Percentiles rank a stretch among this genome's conserved stretches.
Conservation (phyloP, 2,888 invertebrate species). For the Sinopyrophorus schimmeli region DNA sequence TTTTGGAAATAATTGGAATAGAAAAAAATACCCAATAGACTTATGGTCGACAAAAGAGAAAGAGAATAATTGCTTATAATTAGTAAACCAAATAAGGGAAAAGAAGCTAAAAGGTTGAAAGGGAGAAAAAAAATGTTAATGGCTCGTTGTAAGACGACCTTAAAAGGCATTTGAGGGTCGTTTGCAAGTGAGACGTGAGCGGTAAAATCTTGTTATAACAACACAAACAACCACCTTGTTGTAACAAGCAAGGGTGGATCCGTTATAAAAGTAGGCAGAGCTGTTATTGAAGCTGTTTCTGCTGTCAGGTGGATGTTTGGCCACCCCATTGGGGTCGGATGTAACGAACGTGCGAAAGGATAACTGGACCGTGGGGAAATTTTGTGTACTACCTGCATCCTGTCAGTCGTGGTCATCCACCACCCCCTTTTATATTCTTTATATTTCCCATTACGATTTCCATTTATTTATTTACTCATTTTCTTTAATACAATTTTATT, state of each 20-base stretch:
- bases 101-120: too few relatives aligned
- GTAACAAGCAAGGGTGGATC: constrained; percentile 17
- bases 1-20: too few relatives aligned
- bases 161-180: too few relatives aligned
- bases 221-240: constrained; percentile 25
- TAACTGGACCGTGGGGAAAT: constrained; percentile 46
- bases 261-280: constrained; percentile 31
- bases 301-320: constrained; percentile 7
- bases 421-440: constrained; percentile 32
- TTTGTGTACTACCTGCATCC: constrained; percentile 44
- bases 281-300: constrained; percentile 30
- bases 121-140: too few relatives aligned
- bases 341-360: constrained; percentile 41
- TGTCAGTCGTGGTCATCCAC: constrained; percentile 31
- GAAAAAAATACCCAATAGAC: too few relatives aligned
- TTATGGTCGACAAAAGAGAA: too few relatives aligned
- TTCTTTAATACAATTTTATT: too few relatives aligned
- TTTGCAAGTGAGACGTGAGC: constrained; percentile 2
- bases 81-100: too few relatives aligned
- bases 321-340: constrained; percentile 31
- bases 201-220: constrained; percentile 15
- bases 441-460: too few relatives aligned
- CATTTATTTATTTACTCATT: too few relatives aligned
- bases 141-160: too few relatives aligned
- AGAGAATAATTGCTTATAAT: too few relatives aligned